Evolutionary conservation across 2,113 vertebrate genomes (phyloP).

Genomic region (Chrysemys picta): DNA sequence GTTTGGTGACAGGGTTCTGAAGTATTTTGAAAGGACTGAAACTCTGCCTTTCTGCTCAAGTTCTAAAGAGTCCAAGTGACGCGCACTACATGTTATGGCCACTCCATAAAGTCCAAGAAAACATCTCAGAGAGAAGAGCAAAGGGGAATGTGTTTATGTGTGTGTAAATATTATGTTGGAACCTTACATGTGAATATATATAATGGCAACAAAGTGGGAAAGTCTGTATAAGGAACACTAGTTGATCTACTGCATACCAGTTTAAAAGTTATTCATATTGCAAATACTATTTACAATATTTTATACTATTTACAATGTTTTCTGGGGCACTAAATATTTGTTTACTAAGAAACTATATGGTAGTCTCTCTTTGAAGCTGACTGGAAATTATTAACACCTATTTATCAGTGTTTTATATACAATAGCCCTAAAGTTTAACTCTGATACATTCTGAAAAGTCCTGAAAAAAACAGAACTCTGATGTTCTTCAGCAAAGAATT

Average conservation of each 20-base stretch:
- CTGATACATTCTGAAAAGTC: background rate
- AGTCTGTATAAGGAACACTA: background rate
- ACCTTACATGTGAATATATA: background rate
- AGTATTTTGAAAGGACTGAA: background rate
- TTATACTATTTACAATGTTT: background rate
- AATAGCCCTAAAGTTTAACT: background rate
- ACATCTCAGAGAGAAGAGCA: background rate
- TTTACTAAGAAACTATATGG: background rate
- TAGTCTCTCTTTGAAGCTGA: background rate
- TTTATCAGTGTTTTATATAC: background rate
- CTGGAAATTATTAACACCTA: background rate
- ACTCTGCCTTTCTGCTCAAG: background rate
- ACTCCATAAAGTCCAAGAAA: background rate
- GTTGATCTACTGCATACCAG: background rate
- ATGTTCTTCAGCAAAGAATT: background rate
- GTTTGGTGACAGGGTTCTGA: background rate
- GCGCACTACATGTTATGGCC: background rate
- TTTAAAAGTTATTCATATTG: background rate
- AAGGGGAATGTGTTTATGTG: background rate
- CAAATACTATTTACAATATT: background rate
- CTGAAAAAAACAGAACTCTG: too few species aligned
- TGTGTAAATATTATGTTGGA: background rate
- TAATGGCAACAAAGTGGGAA: background rate
- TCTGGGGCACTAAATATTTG: background rate
- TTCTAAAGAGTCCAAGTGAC: background rate